Percentiles rank a stretch among this genome's conserved stretches.
Conservation (phyloP, 2,888 invertebrate species). For the Lordiphosa andalusiaca region DNA sequence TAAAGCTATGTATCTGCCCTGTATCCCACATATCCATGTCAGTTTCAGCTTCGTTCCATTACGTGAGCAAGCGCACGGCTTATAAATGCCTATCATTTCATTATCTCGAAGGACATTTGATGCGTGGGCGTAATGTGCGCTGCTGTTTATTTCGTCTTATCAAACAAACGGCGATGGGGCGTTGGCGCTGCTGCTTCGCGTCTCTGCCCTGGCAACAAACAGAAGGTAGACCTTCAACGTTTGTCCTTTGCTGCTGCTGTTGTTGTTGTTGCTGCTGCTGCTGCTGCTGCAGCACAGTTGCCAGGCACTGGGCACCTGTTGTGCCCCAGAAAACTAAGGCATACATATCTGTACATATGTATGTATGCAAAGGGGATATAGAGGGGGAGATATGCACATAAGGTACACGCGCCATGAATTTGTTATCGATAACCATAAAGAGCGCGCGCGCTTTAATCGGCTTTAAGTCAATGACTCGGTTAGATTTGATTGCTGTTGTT, state of each 20-base stretch:
- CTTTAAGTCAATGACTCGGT: slow-evolving; percentile 47
- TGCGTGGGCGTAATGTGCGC: slow-evolving; percentile 30
- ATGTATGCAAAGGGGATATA: no score
- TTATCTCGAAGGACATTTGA: slow-evolving; percentile 56
- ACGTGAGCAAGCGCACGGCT: slow-evolving; percentile 21
- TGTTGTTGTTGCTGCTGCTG: slow-evolving; percentile 4
- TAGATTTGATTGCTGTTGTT: slow-evolving; percentile 21
- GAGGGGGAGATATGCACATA: neutral
- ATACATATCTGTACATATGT: neutral
- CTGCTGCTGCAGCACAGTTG: slow-evolving; percentile 52
- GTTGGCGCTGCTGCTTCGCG: slow-evolving; percentile 20
- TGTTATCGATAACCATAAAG: slow-evolving; percentile 17
- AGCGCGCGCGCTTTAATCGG: slow-evolving; percentile 3
- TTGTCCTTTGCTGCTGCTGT: slow-evolving; percentile 51
- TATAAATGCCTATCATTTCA: slow-evolving; percentile 44
- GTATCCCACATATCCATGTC: slow-evolving; percentile 17
- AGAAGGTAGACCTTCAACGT: slow-evolving; percentile 55
- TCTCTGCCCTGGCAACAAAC: slow-evolving; percentile 42
- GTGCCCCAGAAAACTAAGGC: slow-evolving; percentile 31
- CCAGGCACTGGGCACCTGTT: slow-evolving; percentile 75
- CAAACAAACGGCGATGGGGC: slow-evolving; percentile 32
- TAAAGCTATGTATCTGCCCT: slow-evolving; percentile 33
- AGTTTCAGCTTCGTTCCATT: slow-evolving; percentile 29
- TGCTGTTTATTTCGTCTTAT: slow-evolving; percentile 38
- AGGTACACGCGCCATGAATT: no score